Evolutionary conservation across 2,888 invertebrate species (phyloP).

Genomic region (Tortrix viridana): DNA sequence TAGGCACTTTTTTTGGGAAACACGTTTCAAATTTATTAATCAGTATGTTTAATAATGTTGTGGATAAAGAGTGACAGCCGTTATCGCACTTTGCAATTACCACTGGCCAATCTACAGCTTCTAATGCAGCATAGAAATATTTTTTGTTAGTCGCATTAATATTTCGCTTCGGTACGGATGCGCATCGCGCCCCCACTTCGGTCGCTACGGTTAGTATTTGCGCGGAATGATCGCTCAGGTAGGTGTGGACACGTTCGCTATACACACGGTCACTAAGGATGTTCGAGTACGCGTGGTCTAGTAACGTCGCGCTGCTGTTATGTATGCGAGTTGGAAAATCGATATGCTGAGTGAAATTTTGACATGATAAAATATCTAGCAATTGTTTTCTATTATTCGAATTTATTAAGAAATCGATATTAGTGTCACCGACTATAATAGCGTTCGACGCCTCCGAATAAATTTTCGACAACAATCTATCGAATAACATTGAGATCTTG

Average conservation of each 20-base stretch:
- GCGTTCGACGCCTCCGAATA: not conserved
- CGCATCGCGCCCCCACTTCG: not conserved
- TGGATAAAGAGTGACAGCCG: not conserved
- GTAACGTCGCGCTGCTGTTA: not conserved
- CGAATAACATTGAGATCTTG: not conserved
- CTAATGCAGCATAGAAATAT: not conserved
- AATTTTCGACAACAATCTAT: not conserved
- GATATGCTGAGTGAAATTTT: not conserved
- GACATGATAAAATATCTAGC: not conserved
- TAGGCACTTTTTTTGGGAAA: not conserved
- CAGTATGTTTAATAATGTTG: not conserved
- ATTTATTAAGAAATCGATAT: not conserved
- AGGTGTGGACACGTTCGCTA: not conserved
- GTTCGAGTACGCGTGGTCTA: slow-evolving; percentile 6
- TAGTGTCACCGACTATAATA: not conserved
- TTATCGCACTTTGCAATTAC: not conserved
- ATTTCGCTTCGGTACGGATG: not conserved
- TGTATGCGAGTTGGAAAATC: not conserved
- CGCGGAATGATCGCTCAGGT: slow-evolving; percentile 1
- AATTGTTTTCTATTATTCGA: not conserved
- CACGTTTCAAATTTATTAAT: slow-evolving; percentile 4
- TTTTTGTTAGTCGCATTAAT: not conserved
- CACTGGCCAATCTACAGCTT: slow-evolving; percentile 5
- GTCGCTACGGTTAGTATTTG: not conserved
- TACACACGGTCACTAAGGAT: not conserved